phyloP scores from a whole-genome alignment of 2,113 vertebrate genomes.

The Melierax canorus region DNA sequence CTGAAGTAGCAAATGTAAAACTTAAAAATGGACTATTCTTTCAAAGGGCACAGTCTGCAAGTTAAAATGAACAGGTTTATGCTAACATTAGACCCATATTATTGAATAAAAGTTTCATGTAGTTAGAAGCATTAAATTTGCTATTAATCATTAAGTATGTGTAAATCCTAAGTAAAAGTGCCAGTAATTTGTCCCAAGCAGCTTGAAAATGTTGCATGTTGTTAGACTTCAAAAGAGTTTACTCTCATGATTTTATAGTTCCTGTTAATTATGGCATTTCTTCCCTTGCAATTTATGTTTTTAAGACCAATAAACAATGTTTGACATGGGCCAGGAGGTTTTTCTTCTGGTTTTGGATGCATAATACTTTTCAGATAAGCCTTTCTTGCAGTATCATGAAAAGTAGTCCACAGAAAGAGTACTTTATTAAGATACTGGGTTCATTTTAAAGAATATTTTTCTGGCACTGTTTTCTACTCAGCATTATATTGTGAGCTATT shows the following conservation, averaged over 20 bases:
- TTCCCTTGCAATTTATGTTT: constrained; percentile 7
- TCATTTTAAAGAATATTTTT: not conserved
- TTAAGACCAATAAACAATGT: not conserved
- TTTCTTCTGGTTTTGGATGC: not conserved
- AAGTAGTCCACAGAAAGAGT: not conserved
- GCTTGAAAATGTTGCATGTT: constrained; percentile 61
- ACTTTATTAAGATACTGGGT: not conserved
- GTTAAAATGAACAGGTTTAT: constrained; percentile 62
- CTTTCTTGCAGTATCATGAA: not conserved
- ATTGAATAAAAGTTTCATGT: constrained; percentile 72
- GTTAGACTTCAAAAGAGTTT: constrained; percentile 29
- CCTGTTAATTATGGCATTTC: not conserved
- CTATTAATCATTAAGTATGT: constrained; percentile 77
- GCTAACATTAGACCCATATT: constrained; percentile 59
- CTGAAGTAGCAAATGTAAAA: constrained; percentile 85
- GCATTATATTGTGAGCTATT: not conserved
- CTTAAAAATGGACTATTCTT: constrained; percentile 81
- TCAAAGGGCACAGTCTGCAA: constrained; percentile 70
- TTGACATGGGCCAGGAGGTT: not conserved
- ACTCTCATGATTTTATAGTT: not conserved
- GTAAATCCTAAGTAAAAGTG: constrained; percentile 60
- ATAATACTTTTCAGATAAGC: not conserved
- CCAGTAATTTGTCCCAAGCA: constrained; percentile 74
- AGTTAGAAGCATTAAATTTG: constrained; percentile 79
- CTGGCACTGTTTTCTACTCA: not conserved